Conservation (phyloP, 2,888 invertebrate genomes). For the Tenthredo amoena region DNA sequence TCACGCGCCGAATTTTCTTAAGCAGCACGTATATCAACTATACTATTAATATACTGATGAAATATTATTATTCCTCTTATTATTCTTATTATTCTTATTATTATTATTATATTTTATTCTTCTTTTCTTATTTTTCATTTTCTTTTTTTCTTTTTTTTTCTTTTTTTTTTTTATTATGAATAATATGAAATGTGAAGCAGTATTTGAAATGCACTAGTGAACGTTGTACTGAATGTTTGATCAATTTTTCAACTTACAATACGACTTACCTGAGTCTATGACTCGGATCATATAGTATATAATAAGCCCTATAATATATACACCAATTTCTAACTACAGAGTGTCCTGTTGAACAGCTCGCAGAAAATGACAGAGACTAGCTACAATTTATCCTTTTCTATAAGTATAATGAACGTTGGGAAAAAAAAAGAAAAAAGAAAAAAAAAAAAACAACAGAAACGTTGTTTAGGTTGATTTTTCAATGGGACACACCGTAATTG, state of each 20-base stretch:
- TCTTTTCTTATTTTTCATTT: neutral
- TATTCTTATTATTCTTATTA: too few species aligned
- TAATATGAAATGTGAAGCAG: slow-evolving; percentile 5
- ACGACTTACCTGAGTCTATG: slow-evolving; percentile 49
- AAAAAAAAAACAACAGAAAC: neutral
- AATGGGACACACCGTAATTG: slow-evolving; percentile 21
- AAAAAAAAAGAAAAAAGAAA: neutral
- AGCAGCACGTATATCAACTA: neutral
- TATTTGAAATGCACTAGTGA: slow-evolving; percentile 58
- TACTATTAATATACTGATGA: neutral
- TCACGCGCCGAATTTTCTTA: neutral
- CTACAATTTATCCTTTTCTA: too few species aligned
- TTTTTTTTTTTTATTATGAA: neutral
- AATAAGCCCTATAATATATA: neutral
- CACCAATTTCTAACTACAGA: neutral
- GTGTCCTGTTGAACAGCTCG: neutral
- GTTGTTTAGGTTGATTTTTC: neutral
- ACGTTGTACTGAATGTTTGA: slow-evolving; percentile 66
- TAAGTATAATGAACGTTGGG: neutral
- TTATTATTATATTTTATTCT: too few species aligned
- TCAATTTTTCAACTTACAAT: slow-evolving; percentile 61
- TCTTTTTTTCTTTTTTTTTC: neutral
- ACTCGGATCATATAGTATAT: neutral
- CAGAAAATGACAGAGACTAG: neutral
- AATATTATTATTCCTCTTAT: too few species aligned